A percentile compares a stretch with the other conserved stretches of the same genome.
phyloP scores from a whole-genome alignment of 1,140 invertebrate species.

The Uloborus diversus region DNA sequence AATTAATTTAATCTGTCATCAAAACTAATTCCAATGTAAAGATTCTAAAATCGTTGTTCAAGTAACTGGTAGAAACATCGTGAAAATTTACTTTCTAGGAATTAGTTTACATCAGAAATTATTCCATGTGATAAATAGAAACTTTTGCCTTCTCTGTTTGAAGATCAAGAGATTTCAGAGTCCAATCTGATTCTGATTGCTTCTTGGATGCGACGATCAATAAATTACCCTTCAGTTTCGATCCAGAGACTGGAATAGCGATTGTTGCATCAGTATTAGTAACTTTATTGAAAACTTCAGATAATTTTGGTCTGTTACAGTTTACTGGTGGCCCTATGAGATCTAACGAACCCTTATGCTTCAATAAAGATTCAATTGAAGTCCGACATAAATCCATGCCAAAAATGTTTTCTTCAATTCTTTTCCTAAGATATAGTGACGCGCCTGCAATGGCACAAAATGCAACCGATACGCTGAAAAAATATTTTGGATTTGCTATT shows the following conservation, averaged over 20 bases:
- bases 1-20: too few species aligned
- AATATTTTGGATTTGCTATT: too few species aligned
- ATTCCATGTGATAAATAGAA: too few species aligned
- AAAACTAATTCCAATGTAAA: too few species aligned
- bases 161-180: conserved; percentile 67
- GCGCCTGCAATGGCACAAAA: not conserved
- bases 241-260: conserved; percentile 1
- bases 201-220: conserved; percentile 2
- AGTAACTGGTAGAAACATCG: too few species aligned
- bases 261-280: not conserved
- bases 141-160: too few species aligned
- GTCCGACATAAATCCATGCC: not conserved
- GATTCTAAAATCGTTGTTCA: too few species aligned
- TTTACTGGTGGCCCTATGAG: conserved; percentile 15
- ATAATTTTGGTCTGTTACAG: not conserved
- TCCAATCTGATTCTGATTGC: not conserved
- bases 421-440: not conserved
- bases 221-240: conserved; percentile 1
- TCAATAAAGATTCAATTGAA: not conserved
- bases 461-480: not conserved
- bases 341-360: not conserved
- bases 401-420: not conserved
- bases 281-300: conserved; percentile 2
- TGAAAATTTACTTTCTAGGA: too few species aligned
- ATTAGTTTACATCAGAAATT: too few species aligned